Conservation (phyloP, 92 coral and sea anemone species). For the Montipora capitata region DNA sequence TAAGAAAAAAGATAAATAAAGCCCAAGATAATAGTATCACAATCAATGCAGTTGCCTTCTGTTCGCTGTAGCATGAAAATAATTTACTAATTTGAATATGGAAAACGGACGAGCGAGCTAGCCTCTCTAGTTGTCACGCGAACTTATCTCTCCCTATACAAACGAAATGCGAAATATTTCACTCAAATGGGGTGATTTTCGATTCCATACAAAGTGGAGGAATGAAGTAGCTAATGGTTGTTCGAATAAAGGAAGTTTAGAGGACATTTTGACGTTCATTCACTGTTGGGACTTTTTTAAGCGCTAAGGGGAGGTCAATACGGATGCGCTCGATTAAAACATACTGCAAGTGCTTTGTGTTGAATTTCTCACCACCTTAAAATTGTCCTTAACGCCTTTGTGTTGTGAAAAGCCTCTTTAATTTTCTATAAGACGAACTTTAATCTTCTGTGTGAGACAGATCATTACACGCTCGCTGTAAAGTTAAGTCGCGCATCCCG, state of each 20-base stretch:
- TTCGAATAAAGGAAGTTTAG: constrained; percentile 21
- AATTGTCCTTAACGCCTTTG: constrained; percentile 10
- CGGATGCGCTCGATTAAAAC: constrained; percentile 28
- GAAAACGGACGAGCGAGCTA: constrained; percentile 56
- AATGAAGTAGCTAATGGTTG: not conserved
- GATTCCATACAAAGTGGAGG: constrained; percentile 7
- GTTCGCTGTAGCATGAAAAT: constrained; percentile 98
- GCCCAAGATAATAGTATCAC: constrained; percentile 90
- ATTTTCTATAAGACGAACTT: not conserved
- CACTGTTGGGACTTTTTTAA: constrained; percentile 45
- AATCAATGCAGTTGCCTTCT: constrained; percentile 94
- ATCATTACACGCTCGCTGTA: no score
- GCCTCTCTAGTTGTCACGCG: constrained; percentile 83
- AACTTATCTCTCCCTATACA: constrained; percentile 50
- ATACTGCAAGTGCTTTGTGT: constrained; percentile 16
- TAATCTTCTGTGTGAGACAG: not conserved
- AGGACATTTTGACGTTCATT: constrained; percentile 26
- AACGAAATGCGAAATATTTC: constrained; percentile 60
- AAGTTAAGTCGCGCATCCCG: constrained; percentile 3
- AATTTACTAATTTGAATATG: constrained; percentile 96
- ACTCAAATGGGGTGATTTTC: constrained; percentile 31
- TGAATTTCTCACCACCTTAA: constrained; percentile 15
- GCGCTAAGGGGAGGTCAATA: constrained; percentile 29
- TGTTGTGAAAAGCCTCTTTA: constrained; percentile 3
- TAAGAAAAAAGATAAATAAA: constrained; percentile 85